Base-by-base conservation (phyloP, 2,113 vertebrate genomes). In the Marmota flaviventris region DNA sequence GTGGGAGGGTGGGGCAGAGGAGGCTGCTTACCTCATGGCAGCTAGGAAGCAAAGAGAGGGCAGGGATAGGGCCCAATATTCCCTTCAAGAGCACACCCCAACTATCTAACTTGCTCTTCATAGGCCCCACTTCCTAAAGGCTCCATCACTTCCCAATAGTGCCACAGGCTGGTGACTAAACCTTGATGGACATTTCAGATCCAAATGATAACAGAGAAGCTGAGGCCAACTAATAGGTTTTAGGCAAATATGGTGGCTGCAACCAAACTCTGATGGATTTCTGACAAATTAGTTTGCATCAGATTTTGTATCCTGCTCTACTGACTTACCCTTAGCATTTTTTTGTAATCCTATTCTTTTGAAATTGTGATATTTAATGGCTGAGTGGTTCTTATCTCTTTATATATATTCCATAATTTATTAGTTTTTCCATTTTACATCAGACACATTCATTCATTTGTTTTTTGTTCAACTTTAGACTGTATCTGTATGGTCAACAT, bases 231-330 rank as follows among this genome's bases (percentile, higher is more conserved):
- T 1, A 2, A 37, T 70, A 6, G 42, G 42, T 32, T 67, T 63
- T 4, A 45, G 67, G 29, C 42, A 67, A 4, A 16, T 20, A 27
- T 9, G 2, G 8, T 7, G 39, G 22, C 42, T 87, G 48, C 53
- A 79, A 63, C 42, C 37, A 84, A 78, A 32, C 37, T 20, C 45
- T 3, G 16, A 1, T 5, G 39, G 69, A 6, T 69, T 56, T 34
- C 48, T n/a, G 25, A 13, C 16, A 34, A 18, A 56, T 1, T 0
- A 4, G 25, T n/a, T 53, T 25, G 24, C 20, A 13, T 27, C 1
- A 34, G 37, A 32, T 20, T 70, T 10, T 48, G 56, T 8, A 14
- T 65, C 63, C 6, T 39, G 56, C 32, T 65, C 72, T 61, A 0
- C 12, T 14, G 13, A n/a, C 48, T 48, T 5, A 45, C 18, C 48